Evolutionary conservation across 2,888 invertebrate genomes (phyloP), one percentile per base, ranked within the genome.

Genomic region (Pseudococcus longispinus): DNA sequence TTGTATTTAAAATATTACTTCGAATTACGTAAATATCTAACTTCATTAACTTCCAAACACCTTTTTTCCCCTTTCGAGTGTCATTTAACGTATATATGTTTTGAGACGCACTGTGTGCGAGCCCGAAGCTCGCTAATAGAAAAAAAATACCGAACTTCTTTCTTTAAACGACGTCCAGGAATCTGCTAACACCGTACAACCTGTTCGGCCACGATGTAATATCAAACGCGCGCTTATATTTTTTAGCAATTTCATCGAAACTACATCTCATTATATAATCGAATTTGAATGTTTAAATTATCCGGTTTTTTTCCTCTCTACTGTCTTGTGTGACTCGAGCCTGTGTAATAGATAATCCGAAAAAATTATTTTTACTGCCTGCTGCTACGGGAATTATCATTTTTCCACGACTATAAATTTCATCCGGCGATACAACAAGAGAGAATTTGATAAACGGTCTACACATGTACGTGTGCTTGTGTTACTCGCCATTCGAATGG

Each of bases 241-340:
- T 70, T 74, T 80, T 80, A 80, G 77, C 77, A 80, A 80, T 80
- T 80, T 80, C 77, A 80, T 80, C 77, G 77, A 80, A 80, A 37
- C 77, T 42, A 80, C 77, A 80, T 42, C 37, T 80, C 77, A 37
- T 80, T 80, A 80, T 80, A 42, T 80, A 80, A 80, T 80, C 32
- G 77, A 80, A 80, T 80, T 80, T 42, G 42, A 80, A 80, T 80
- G 77, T 80, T 80, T 80, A 80, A 80, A 80, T 42, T 80, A 80
- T 80, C 77, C 77, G 42, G 77, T 80, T 80, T 80, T 42, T 23
- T 26, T 29, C 18, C 18, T 29, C 29, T 70, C 70, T 70, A 29
- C 29, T 70, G 70, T 15, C 23, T 23, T 23, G 60, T 60, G 60
- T 23, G 60, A n/a, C 55, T 55, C 51, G n/a, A 51, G 60, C 23